Base-by-base conservation (phyloP, 2,113 vertebrate genomes). In the Nematolebias whitei region DNA sequence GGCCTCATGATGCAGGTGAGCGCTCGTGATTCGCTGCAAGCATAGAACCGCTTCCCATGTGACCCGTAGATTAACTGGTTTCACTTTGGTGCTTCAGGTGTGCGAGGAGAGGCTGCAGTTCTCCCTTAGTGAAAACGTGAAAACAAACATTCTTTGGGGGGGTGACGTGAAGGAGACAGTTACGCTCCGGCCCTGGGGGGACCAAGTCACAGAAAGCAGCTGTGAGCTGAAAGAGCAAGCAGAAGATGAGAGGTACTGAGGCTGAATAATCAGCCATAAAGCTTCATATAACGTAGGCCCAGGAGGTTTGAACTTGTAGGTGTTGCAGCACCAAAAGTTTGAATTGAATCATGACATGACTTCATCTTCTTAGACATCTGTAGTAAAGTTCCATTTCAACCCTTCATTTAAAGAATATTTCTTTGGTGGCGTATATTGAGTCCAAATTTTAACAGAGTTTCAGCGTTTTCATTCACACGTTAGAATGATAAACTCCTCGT, bases 61-160 rank as follows among this genome's bases (percentile, higher is more conserved):
- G 29, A 29, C 4, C 54, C 55, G 2, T 19, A 6, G 15, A 24
- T 26, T 32, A 48, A 24, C 53, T 57, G 24, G 22, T 59, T 69
- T 45, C 3, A 40, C 32, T 48, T 14, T 72, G 32, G 57, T 65
- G n/a, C 71, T 53, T 54, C 90, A 97, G 93, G 94, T 97, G 74
- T 96, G 95, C 86, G 94, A 96, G 71, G 95, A 97, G 69, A 93
- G 94, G 68, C 85, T 96, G 48, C 91, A 95, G 85, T 92, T 93
- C 84, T 95, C 94, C 5, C 90, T 97, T 50, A 89, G 93, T 84
- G 95, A 96, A 85, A 94, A 95, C 14, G 95, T 96, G 79, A 94
- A 94, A 56, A 92, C 93, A 75, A 96, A 95, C 56, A 85, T 95
- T 53, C 92, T 97, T 11, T 95, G 93, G 86, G 92, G 87, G 3